Evolutionary conservation across 2,888 invertebrate species (phyloP), one percentile per base, ranked within the genome.

Genomic region (Andrena bucephala): DNA sequence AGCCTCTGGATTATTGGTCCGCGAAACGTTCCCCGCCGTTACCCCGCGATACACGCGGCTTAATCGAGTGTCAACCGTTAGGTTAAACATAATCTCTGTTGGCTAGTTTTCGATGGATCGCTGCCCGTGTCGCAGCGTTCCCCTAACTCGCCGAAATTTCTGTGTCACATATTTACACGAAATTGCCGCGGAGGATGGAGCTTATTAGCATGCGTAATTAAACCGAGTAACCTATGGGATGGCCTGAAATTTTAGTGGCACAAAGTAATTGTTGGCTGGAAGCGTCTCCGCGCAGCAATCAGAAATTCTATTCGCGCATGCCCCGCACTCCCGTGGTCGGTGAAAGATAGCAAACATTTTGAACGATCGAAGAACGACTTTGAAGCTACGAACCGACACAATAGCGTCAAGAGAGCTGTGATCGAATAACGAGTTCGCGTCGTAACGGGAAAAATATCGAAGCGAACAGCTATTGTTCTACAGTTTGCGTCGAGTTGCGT

Each of bases 121-220:
- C 31, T 6, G 6, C 7, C 4, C 13, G 3, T 2, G 5, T 13
- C 20, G 13, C 13, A 29, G 36, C 13, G n/a, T 36, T 48, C 59
- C 13, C 48, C 4, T 5, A 24, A 20, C 33, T 5, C 10, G n/a
- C 29, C n/a, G 5, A 24, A 62, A 74, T 52, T 74, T 68, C 74
- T 31, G 42, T 20, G 31, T 10, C 48, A 48, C 71, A 10, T 48
- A 36, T 24, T 7, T 20, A 2, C 29, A 2, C 24, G 6, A 57
- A 36, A 20, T 63, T 33, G 13, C 42, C 62, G 13, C 1, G 20
- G 10, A 42, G 16, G 27, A 63, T 10, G 13, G 1, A 54, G 36
- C 33, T 71, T 42, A 76, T 76, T 63, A 62, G 76, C 36, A 54
- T 63, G 76, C 63, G 50, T 31, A 71, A 76, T 70, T 63, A 42